A percentile compares a stretch with the other conserved stretches of the same genome.
Evolutionary conservation across 2,797 vertebrate species (phyloP).

Genomic region (Ara ararauna): DNA sequence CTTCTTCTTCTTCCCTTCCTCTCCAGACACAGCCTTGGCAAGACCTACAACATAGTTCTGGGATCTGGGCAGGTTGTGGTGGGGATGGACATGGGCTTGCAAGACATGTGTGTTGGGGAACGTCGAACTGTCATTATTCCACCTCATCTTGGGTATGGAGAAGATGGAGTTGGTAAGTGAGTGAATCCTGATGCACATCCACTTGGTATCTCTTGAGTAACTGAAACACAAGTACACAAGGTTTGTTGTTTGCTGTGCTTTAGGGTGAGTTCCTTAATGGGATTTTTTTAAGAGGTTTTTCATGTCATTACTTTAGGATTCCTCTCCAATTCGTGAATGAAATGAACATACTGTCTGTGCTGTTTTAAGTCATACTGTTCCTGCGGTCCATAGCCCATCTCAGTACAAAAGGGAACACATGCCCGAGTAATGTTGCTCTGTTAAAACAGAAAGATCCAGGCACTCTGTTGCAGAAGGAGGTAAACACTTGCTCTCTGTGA

Average conservation of each 20-base stretch:
- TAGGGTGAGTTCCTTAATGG: not conserved
- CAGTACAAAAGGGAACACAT: not conserved
- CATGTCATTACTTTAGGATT: not conserved
- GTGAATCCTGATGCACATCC: not conserved
- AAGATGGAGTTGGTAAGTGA: slow-evolving; percentile 92
- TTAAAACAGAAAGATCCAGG: not conserved
- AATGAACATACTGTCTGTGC: not conserved
- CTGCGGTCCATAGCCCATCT: not conserved
- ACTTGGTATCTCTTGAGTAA: not conserved
- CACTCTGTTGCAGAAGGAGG: not conserved
- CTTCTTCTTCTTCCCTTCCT: not conserved
- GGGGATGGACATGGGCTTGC: slow-evolving; percentile 95
- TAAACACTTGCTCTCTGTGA: not conserved
- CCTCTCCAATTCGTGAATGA: not conserved
- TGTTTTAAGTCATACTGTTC: not conserved
- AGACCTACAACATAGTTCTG: slow-evolving; percentile 94
- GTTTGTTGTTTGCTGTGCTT: not conserved
- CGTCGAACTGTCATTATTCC: slow-evolving; percentile 89
- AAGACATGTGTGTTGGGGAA: slow-evolving; percentile 95
- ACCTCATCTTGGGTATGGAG: slow-evolving; percentile 94
- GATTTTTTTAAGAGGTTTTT: not conserved
- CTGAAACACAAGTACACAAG: not conserved
- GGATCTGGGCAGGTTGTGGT: slow-evolving; percentile 92
- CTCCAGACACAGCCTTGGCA: slow-evolving; percentile 89
- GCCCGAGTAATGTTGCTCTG: not conserved